Evolutionary conservation across 2,113 vertebrate species (phyloP), one percentile per base, ranked within the genome.

Genomic region (Mugil cephalus): DNA sequence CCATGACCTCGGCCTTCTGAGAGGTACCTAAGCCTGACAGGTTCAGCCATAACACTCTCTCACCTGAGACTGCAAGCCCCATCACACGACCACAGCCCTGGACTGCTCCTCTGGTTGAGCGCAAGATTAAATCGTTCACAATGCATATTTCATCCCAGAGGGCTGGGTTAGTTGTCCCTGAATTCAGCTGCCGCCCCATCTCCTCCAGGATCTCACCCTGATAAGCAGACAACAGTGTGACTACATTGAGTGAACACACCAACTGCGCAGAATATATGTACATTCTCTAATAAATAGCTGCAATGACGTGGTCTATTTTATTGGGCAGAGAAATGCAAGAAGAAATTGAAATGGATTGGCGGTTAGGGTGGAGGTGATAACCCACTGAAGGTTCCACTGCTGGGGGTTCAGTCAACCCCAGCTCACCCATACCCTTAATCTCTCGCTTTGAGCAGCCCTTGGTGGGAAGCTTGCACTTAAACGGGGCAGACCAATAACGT

Each of bases 321-420:
- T 34, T 8, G 17, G 34, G 17, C 1, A 64, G 46, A 9, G 12
- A 63, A 4, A 62, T 47, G 13, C 9, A 35, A 5, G 45, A 46
- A 1, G 61, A 50, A 14, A n/a, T n/a, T n/a, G n/a, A n/a, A n/a
- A n/a, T n/a, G n/a, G n/a, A n/a, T n/a, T n/a, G n/a, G n/a, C n/a
- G 45, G 34, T 39, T 34, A 64, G n/a, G 45, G 46, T 39, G 45
- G 13, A 64, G 46, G 11, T 50, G 17, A 47, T 64, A 50, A 15
- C n/a, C 30, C n/a, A 47, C 21, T 46, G 42, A 61, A 34, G 42
- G 59, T 42, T 46, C 42, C 9, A 46, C 42, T 2, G n/a, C 30
- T 50, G 30, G 45, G 45, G n/a, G n/a, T n/a, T n/a, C n/a, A n/a
- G n/a, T n/a, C n/a, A n/a, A n/a, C n/a, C n/a, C n/a, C n/a, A n/a